A percentile compares a stretch with the other conserved stretches of the same genome.
Evolutionary conservation across 1,140 invertebrate species (phyloP).

Genomic region (Nebria ingens): DNA sequence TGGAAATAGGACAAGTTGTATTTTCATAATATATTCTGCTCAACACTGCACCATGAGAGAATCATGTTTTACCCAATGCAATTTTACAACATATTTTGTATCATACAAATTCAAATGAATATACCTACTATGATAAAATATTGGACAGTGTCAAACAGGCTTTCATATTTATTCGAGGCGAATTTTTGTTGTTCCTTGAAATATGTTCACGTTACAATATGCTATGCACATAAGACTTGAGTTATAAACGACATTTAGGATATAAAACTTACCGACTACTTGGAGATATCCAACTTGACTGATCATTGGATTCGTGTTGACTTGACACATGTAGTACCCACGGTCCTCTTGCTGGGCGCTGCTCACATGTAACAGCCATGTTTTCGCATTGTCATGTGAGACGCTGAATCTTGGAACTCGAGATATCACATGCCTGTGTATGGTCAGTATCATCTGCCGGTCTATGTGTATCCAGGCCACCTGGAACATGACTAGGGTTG

Average conservation of each 20-base stretch:
- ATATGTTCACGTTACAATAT: no score
- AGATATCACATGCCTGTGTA: constrained; percentile 82
- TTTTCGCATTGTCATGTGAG: constrained; percentile 83
- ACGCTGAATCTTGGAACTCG: constrained; percentile 77
- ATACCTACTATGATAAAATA: no score
- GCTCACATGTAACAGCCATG: constrained; percentile 79
- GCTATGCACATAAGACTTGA: no score
- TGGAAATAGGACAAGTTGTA: no score
- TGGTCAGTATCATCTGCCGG: constrained; percentile 85
- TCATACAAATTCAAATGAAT: no score
- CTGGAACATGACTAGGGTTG: constrained; percentile 46
- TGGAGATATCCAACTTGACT: constrained; percentile 87
- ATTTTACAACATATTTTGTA: no score
- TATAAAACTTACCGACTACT: constrained; percentile 82
- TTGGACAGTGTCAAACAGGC: no score
- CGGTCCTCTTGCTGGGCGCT: constrained; percentile 81
- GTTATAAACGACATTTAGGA: no score
- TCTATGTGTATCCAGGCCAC: constrained; percentile 92
- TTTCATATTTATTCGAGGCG: constrained; percentile 3
- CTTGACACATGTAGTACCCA: constrained; percentile 86
- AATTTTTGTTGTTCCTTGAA: background rate
- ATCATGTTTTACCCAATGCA: no score
- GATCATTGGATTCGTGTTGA: constrained; percentile 94
- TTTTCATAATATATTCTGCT: no score
- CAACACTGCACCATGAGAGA: no score